Evolutionary conservation across 2,888 invertebrate species (phyloP), one percentile per base, ranked within the genome.

Genomic region (Dione juno): DNA sequence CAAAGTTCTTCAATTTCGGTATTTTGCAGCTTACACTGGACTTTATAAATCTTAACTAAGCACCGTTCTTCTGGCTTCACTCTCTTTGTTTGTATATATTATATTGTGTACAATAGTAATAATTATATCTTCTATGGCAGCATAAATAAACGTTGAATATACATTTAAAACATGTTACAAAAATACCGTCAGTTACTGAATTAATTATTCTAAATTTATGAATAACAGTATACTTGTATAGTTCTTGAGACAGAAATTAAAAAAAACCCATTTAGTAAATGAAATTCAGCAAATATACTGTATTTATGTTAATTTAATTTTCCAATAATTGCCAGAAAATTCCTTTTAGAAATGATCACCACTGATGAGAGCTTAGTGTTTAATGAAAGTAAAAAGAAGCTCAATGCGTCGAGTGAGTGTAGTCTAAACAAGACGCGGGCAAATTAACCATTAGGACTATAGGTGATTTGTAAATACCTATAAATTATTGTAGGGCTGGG

Each of bases 371-470:
- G 61, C 61, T 61, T 45, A 28, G 28, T 14, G 64, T 9, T 37
- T 40, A 40, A 64, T 61, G 64, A 40, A 37, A 64, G 37, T 21
- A 64, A 64, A 52, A 52, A 45, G 61, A 61, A 9, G 9, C n/a
- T 64, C 48, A 40, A 8, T 19, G 37, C 37, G 35, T 13, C 48
- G 57, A 16, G 64, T 37, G 37, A 61, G 66, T 52, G 41, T 64
- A 65, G 72, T 72, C 65, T 65, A 70, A 70, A 70, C 67, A 67
- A 45, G 64, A 61, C 48, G 40, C 61, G 40, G 35, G 28, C 74
- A 67, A 72, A 74, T 74, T 74, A 72, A 74, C 67, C 67, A 66
- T 67, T 69, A 64, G 52, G 52, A 64, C 50, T 64, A 52, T 64
- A 64, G 64, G 64, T 63, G 59, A 70, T 53, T 66, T 57, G 71